Conservation (phyloP, 1,140 invertebrate species). For the Thalassaphorura encarpata region DNA sequence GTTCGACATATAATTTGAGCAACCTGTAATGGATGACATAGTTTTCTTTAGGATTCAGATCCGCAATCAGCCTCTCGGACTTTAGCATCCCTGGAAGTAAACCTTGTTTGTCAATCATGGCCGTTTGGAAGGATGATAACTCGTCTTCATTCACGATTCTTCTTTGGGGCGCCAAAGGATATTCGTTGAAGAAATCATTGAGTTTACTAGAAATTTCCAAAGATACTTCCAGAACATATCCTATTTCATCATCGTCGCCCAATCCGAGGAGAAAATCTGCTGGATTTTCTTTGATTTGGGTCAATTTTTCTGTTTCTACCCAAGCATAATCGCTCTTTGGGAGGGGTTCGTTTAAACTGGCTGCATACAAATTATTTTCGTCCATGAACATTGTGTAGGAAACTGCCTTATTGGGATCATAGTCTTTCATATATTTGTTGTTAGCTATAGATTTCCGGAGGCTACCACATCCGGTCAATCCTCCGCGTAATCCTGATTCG, state of each 20-base stretch:
- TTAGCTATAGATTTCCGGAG: too few relatives aligned
- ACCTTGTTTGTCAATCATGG: background rate
- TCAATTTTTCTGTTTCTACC: background rate
- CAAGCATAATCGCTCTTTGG: conserved; percentile 19
- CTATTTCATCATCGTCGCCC: conserved; percentile 25
- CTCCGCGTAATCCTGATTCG: too few relatives aligned
- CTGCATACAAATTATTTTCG: too few relatives aligned
- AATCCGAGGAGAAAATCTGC: background rate
- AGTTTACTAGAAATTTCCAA: conserved; percentile 37
- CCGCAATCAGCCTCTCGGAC: conserved; percentile 9
- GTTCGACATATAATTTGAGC: conserved; percentile 6
- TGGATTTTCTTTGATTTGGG: background rate
- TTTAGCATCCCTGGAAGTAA: background rate
- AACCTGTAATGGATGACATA: conserved; percentile 14
- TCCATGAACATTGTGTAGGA: too few relatives aligned
- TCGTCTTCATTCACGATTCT: conserved; percentile 1
- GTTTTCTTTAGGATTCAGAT: conserved; percentile 5
- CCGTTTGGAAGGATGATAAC: conserved; percentile 10
- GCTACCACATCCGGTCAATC: too few relatives aligned
- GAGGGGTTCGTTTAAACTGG: background rate
- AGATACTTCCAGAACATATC: conserved; percentile 45
- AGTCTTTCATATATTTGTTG: too few relatives aligned
- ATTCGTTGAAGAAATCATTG: conserved; percentile 44
- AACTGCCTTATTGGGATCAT: too few relatives aligned
- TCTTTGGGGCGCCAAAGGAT: conserved; percentile 42